Base-by-base conservation (phyloP, 2,888 invertebrate genomes). In the Lordiphosa andalusiaca region DNA sequence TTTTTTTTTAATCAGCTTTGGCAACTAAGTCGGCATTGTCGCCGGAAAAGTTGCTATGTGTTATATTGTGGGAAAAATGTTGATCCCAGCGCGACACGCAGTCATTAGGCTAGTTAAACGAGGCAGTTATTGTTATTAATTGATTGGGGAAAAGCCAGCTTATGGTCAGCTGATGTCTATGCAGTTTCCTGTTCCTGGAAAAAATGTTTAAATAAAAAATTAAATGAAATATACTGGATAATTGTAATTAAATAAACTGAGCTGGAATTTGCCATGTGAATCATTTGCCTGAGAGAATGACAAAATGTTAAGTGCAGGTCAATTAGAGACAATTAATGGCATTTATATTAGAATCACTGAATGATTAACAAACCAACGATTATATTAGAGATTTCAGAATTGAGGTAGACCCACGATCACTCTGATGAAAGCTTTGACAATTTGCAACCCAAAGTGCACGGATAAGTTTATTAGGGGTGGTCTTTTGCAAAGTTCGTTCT, bases 1-100 rank as follows among this genome's bases (percentile, higher is more conserved):
- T 52, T 52, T 52, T 52, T 53, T 69, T 61, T 70, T 77, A 81
- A 77, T 81, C 82, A 77, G 78, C 78, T 82, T 77, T 77, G 69
- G 78, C 72, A 53, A 63, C 71, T 49, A 60, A 66, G 72, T 70
- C 54, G 59, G 59, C 67, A 46, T 51, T 67, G 71, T 69, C 71
- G 69, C 60, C 75, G 78, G 78, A 78, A 68, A 74, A 64, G 58
- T 60, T 37, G 44, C 47, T 16, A 21, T 16, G 10, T 6, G 38
- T 37, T 30, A 25, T 58, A 64, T 49, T 73, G 81, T 81, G 76
- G 78, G 82, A 77, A 77, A 66, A 64, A 33, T 41, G 6, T 57
- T 44, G 58, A 46, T 33, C 60, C 49, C 33, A 52, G 44, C 50
- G 51, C 52, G 46, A 47, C 62, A 57, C 74, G 76, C 71, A 65